Conservation (phyloP, 1,140 invertebrate species). For the Diorhabda sublineata region DNA sequence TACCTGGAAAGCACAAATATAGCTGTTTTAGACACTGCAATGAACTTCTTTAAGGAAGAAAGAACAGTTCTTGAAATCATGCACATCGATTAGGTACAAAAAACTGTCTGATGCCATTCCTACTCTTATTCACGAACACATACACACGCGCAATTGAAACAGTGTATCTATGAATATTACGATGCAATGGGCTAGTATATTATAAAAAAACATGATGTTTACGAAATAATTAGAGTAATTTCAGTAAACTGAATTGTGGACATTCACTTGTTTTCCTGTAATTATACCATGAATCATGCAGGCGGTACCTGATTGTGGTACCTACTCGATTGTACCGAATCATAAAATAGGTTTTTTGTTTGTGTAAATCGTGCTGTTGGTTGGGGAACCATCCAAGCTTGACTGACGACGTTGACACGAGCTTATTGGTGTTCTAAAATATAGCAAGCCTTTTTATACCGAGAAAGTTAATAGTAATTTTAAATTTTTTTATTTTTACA, state of each 20-base stretch:
- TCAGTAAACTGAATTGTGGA: neutral
- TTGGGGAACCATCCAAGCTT: neutral
- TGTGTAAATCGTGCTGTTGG: neutral
- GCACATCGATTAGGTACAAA: no score
- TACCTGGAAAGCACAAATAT: no score
- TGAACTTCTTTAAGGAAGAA: no score
- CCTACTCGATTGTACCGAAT: neutral
- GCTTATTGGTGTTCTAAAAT: neutral
- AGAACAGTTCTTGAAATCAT: no score
- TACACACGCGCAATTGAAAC: no score
- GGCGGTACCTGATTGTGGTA: neutral
- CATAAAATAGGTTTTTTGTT: neutral
- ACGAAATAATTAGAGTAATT: neutral
- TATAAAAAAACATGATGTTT: no score
- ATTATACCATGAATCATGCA: neutral
- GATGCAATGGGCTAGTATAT: no score
- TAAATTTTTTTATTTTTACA: no score
- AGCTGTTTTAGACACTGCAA: no score
- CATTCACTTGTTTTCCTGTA: slow-evolving; percentile 1
- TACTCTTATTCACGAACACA: no score
- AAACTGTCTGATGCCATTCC: no score
- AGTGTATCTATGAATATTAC: no score
- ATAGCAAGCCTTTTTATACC: neutral
- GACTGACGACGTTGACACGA: neutral
- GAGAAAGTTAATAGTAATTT: neutral